Evolutionary conservation across 2,797 vertebrate genomes (phyloP).

Genomic region (Alosa sapidissima): DNA sequence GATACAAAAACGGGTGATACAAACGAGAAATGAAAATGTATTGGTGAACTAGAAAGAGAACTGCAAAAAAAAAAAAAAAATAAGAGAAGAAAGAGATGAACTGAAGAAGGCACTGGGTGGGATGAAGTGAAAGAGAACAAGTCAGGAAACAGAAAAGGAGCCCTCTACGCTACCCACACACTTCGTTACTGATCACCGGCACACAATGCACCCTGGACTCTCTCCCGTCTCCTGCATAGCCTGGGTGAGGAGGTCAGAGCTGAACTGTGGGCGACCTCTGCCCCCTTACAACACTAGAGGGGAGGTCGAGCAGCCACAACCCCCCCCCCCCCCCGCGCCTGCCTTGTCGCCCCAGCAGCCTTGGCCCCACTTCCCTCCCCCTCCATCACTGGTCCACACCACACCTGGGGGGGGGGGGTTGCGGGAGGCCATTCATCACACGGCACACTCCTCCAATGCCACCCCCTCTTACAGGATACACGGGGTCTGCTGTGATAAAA

Average conservation of each 20-base stretch:
- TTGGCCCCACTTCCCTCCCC: background rate
- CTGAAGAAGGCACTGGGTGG: conserved; percentile 11
- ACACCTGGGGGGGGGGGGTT: background rate
- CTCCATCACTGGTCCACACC: conserved; percentile 10
- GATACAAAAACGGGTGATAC: background rate
- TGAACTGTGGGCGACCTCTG: conserved; percentile 42
- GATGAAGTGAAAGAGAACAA: conserved; percentile 23
- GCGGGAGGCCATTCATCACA: conserved; percentile 65
- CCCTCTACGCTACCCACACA: background rate
- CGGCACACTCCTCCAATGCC: conserved; percentile 48
- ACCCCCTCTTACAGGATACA: conserved; percentile 63
- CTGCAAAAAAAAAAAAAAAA: background rate
- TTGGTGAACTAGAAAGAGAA: background rate
- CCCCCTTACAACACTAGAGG: conserved; percentile 34
- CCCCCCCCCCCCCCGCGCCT: background rate
- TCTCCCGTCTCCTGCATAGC: conserved; percentile 15
- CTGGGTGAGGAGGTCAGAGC: conserved; percentile 36
- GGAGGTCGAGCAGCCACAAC: background rate
- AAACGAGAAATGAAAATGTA: background rate
- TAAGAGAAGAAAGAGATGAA: conserved; percentile 28
- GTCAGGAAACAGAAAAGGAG: conserved; percentile 16
- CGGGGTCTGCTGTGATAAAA: conserved; percentile 61
- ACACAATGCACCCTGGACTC: conserved; percentile 2
- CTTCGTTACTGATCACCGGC: background rate
- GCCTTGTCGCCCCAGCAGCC: conserved; percentile 6